Evolutionary conservation across 2,797 vertebrate genomes (phyloP).

Genomic region (Xiphorhynchus erythropygius): DNA sequence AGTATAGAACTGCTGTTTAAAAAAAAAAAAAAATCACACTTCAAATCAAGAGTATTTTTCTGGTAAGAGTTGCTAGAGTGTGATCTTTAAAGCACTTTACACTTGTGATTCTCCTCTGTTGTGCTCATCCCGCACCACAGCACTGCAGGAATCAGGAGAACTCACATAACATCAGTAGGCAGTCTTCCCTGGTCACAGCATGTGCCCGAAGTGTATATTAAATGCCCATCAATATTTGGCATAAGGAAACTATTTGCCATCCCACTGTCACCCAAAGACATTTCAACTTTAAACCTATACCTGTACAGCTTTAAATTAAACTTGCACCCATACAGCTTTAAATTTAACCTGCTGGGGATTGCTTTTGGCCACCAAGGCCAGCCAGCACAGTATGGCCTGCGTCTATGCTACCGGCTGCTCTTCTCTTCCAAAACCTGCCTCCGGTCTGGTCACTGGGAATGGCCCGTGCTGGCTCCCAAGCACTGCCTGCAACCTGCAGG

Average conservation of each 20-base stretch:
- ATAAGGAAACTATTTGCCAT: not conserved
- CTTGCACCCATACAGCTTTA: constrained; percentile 7
- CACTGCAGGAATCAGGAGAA: constrained; percentile 25
- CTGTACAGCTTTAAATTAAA: constrained; percentile 14
- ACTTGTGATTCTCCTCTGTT: constrained; percentile 59
- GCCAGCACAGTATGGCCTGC: not conserved
- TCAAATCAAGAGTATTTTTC: constrained; percentile 57
- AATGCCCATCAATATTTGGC: constrained; percentile 45
- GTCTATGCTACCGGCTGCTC: not conserved
- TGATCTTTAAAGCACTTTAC: constrained; percentile 65
- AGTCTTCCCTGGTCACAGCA: constrained; percentile 35
- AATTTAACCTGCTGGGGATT: not conserved
- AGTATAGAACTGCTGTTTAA: not conserved
- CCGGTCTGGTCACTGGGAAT: constrained; percentile 27
- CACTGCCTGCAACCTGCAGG: constrained; percentile 36
- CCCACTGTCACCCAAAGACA: not conserved
- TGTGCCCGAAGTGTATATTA: constrained; percentile 39
- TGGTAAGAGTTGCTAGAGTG: constrained; percentile 46
- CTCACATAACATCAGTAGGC: constrained; percentile 42
- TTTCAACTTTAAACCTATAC: not conserved
- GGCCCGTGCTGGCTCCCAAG: constrained; percentile 7
- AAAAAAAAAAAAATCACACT: constrained; percentile 44
- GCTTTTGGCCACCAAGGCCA: not conserved
- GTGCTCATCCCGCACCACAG: not conserved
- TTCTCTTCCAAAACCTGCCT: constrained; percentile 38